phyloP scores from a whole-genome alignment of 2,113 vertebrate species.

The Zosterops hypoxanthus region DNA sequence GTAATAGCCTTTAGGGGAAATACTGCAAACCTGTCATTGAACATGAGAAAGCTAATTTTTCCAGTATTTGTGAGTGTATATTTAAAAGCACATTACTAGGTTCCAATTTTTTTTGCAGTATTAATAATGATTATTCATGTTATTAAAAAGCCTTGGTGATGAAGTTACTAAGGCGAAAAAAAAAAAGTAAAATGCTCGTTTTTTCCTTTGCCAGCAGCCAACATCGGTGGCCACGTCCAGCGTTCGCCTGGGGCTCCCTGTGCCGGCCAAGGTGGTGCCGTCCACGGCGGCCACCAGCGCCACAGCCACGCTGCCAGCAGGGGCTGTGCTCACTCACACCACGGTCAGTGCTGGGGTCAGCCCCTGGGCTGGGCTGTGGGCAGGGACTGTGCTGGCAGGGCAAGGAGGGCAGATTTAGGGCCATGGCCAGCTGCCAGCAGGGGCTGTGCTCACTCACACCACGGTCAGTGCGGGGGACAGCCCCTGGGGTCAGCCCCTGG shows the following conservation, averaged over 20 bases:
- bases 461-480: background rate
- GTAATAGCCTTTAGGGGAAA: background rate
- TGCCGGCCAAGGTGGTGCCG: conserved; percentile 78
- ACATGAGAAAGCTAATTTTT: background rate
- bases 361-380: too few species aligned
- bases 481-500: background rate
- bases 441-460: background rate
- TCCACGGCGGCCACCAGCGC: conserved; percentile 62
- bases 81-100: background rate
- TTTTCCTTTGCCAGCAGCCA: background rate
- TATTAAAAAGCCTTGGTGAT: background rate
- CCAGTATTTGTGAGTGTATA: background rate
- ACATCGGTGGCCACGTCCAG: conserved; percentile 19
- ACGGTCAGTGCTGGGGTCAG: too few species aligned
- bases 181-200: accelerated
- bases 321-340: conserved; percentile 40
- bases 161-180: background rate
- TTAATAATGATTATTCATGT: background rate
- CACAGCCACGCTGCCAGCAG: conserved; percentile 67
- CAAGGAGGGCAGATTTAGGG: too few species aligned
- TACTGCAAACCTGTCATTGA: background rate
- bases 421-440: too few species aligned
- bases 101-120: accelerated
- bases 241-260: conserved; percentile 45
- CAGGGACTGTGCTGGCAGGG: background rate